These are phyloP conservation scores for Esox lucius DNA, from an alignment of 2,797 vertebrate genomes.

Conservation along the genomic window DNA sequence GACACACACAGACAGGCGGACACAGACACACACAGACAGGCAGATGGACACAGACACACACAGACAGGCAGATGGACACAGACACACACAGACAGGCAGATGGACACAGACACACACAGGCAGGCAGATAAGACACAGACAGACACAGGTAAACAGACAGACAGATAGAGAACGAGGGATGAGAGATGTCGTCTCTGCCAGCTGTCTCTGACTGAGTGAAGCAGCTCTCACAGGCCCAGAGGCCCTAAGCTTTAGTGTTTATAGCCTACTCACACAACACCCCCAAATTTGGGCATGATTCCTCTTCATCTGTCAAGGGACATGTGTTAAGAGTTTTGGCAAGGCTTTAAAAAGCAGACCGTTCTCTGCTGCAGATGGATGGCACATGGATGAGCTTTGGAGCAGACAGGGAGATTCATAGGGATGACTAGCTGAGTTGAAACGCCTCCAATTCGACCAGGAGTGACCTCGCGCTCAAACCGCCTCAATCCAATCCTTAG, in stretches of 20 bases:
- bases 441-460: conserved; percentile 44
- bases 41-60: conserved; percentile 6
- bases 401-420: conserved; percentile 36
- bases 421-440: conserved; percentile 18
- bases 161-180: conserved; percentile 28
- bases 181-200: conserved; percentile 52
- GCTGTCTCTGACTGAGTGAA: conserved; percentile 67
- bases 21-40: background rate
- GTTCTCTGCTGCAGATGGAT: conserved; percentile 58
- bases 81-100: background rate
- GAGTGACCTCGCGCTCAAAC: background rate
- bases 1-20: background rate
- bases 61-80: conserved; percentile 9
- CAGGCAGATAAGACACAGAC: background rate
- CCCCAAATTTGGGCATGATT: conserved; percentile 77
- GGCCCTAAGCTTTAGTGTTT: conserved; percentile 61
- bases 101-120: background rate
- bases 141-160: conserved; percentile 41
- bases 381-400: conserved; percentile 47
- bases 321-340: conserved; percentile 53
- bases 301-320: conserved; percentile 57
- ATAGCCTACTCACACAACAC: conserved; percentile 58
- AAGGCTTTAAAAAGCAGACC: conserved; percentile 51
- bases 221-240: conserved; percentile 53
- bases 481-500: background rate